A percentile compares a stretch with the other conserved stretches of the same genome.
Evolutionary conservation across 2,113 vertebrate species (phyloP).

Genomic region (Xiphophorus couchianus): DNA sequence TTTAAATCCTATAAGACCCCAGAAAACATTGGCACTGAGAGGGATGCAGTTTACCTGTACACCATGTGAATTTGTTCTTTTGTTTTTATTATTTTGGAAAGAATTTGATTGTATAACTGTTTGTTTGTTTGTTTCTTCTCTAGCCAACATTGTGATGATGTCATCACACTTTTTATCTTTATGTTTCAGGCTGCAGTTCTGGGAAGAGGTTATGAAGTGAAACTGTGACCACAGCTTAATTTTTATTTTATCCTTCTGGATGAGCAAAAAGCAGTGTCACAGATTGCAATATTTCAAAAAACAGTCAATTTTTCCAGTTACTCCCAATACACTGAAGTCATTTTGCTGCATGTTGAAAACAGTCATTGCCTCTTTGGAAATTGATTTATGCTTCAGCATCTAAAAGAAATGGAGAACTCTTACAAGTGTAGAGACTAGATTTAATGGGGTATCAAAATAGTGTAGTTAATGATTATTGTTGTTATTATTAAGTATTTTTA

Average conservation of each 20-base stretch:
- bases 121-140: neutral
- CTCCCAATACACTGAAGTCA: constrained; percentile 63
- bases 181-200: neutral
- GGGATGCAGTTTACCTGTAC: constrained; percentile 5
- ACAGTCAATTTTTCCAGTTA: constrained; percentile 64
- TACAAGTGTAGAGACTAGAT: constrained; percentile 9
- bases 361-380: constrained; percentile 48
- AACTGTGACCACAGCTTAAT: constrained; percentile 44
- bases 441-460: neutral
- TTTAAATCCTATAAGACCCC: constrained; percentile 40
- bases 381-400: constrained; percentile 35
- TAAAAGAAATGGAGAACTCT: constrained; percentile 4
- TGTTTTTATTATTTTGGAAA: neutral
- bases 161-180: constrained; percentile 55
- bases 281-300: constrained; percentile 73
- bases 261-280: constrained; percentile 46
- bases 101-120: constrained; percentile 14
- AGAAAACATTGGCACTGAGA: constrained; percentile 22
- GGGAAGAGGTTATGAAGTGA: constrained; percentile 5
- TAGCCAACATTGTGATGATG: constrained; percentile 23
- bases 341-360: constrained; percentile 54
- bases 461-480: neutral
- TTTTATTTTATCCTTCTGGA: constrained; percentile 37
- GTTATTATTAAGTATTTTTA: neutral
- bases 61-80: neutral